Percentiles rank a stretch among this genome's conserved stretches.
These are phyloP conservation scores for Lagorchestes hirsutus DNA, from an alignment of 2,797 vertebrate genomes.

Conservation along the genomic window DNA sequence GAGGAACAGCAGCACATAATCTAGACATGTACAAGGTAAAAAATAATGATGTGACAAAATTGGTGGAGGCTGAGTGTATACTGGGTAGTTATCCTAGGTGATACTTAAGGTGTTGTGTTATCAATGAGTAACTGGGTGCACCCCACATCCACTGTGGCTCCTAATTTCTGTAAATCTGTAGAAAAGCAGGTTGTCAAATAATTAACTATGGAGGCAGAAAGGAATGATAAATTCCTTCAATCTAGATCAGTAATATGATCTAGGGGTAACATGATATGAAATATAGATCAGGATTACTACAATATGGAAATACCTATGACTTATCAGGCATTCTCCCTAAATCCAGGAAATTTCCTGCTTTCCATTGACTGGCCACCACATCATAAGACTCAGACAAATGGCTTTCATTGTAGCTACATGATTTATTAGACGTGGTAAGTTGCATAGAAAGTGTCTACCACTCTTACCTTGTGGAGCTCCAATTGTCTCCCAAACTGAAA, in stretches of 20 bases:
- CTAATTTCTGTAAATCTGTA: neutral
- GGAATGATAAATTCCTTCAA: too few species aligned
- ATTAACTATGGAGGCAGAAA: neutral
- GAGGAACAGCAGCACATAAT: neutral
- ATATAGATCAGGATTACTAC: neutral
- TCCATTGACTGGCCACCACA: neutral
- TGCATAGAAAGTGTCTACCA: neutral
- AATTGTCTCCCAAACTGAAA: neutral
- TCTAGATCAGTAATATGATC: neutral
- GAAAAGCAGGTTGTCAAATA: neutral
- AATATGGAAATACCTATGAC: neutral
- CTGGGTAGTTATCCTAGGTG: neutral
- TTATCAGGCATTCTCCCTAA: neutral
- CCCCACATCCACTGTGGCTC: neutral
- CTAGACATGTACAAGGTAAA: neutral
- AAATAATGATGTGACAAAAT: neutral
- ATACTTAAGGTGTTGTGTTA: neutral
- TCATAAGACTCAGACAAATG: neutral
- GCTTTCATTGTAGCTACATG: neutral
- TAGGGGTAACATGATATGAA: neutral
- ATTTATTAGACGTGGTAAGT: neutral
- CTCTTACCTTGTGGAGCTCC: neutral
- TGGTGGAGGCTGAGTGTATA: neutral
- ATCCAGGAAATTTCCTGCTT: neutral
- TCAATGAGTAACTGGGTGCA: too few species aligned